Evolutionary conservation across 2,888 invertebrate species (phyloP).

Genomic region (Polymixis lichenea): DNA sequence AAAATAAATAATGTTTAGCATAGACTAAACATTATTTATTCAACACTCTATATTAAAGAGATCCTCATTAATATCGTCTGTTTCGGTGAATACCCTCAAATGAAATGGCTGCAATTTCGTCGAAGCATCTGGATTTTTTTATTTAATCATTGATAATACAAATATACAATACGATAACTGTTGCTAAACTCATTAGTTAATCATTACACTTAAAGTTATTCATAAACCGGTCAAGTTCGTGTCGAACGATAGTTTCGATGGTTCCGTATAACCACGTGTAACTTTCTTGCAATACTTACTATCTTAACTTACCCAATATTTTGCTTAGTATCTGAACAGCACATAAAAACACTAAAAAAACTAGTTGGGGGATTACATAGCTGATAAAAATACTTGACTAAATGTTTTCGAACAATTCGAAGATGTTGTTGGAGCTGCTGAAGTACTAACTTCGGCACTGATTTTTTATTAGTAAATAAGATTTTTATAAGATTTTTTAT

Average conservation of each 20-base stretch:
- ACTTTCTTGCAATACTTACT: not conserved
- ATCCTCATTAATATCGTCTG: not conserved
- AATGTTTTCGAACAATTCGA: no score
- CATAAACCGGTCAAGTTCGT: not conserved
- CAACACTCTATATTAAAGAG: not conserved
- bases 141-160: not conserved
- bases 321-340: not conserved
- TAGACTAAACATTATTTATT: no score
- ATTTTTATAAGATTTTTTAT: no score
- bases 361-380: no score
- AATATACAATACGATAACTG: not conserved
- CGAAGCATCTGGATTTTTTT: not conserved
- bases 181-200: constrained; percentile 13
- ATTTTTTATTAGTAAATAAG: no score
- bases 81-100: constrained; percentile 1
- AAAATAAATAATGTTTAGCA: not conserved
- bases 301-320: not conserved
- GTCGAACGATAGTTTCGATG: not conserved
- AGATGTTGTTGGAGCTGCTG: no score
- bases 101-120: not conserved
- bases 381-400: no score
- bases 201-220: not conserved
- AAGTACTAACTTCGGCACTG: no score
- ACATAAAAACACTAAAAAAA: no score
- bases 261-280: not conserved